Percentiles rank a stretch among this genome's conserved stretches.
Conservation (phyloP, 2,797 vertebrate species). For the Cirrhinus mrigala region DNA sequence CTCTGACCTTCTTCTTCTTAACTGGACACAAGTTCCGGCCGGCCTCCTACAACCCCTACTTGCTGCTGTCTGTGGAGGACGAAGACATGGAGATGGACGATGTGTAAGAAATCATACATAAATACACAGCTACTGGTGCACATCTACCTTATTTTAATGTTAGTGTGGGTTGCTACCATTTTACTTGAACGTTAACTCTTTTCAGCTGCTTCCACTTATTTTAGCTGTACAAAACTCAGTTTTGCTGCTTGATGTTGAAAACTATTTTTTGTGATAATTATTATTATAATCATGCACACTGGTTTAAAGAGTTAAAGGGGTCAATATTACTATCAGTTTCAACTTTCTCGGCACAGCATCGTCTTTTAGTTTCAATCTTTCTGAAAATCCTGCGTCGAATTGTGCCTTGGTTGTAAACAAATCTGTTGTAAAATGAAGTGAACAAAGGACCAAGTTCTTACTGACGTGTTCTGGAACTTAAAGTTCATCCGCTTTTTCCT, state of each 20-base stretch:
- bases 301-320: neutral
- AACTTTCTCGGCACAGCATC: no score
- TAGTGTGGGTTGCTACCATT: neutral
- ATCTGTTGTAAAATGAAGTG: no score
- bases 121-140: neutral
- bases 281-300: neutral
- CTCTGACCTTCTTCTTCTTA: conserved; percentile 85
- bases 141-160: neutral
- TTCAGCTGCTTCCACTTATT: neutral
- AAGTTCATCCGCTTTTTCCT: no score
- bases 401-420: no score
- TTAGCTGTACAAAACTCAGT: neutral
- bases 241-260: neutral
- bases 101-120: conserved; percentile 77
- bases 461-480: no score
- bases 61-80: conserved; percentile 86
- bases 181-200: neutral
- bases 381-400: no score
- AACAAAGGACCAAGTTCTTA: no score
- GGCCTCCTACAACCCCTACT: conserved; percentile 87
- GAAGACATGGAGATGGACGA: conserved; percentile 87
- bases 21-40: conserved; percentile 89
- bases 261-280: neutral
- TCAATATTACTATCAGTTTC: no score
- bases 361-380: no score